These are phyloP conservation scores for Cottoperca gobio DNA, from an alignment of 2,797 vertebrate species.

Conservation along the genomic window DNA sequence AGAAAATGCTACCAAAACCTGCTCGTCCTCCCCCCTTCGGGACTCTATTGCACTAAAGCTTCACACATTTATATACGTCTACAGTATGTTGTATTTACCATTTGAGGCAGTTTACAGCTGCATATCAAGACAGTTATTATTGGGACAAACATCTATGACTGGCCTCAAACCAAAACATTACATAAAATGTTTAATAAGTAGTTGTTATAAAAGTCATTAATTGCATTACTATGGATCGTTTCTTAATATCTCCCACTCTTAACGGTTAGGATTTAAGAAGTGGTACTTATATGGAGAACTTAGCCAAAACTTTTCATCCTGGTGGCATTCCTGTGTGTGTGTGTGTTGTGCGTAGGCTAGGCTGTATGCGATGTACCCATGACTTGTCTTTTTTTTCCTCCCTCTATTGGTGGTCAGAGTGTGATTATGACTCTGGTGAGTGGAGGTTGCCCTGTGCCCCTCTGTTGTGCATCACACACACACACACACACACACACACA, in stretches of 20 bases:
- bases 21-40: not conserved
- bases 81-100: not conserved
- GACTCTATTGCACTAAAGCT: not conserved
- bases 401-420: constrained; percentile 85
- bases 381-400: constrained; percentile 85
- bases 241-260: not conserved
- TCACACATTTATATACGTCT: not conserved
- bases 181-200: not conserved
- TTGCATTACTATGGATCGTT: constrained; percentile 11
- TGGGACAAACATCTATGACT: not conserved
- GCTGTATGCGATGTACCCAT: constrained; percentile 76
- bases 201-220: not conserved
- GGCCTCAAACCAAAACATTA: not conserved
- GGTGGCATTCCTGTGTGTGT: constrained; percentile 9
- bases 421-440: constrained; percentile 88
- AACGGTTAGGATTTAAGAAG: constrained; percentile 1
- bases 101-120: not conserved
- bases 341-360: constrained; percentile 39
- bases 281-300: not conserved
- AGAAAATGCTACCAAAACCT: not conserved
- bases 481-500: constrained; percentile 10
- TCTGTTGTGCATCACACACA: constrained; percentile 61
- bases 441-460: constrained; percentile 72
- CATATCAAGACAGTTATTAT: not conserved
- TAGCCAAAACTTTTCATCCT: constrained; percentile 39